Conservation (phyloP, 1,140 invertebrate genomes). For the Armadillidium nasatum region DNA sequence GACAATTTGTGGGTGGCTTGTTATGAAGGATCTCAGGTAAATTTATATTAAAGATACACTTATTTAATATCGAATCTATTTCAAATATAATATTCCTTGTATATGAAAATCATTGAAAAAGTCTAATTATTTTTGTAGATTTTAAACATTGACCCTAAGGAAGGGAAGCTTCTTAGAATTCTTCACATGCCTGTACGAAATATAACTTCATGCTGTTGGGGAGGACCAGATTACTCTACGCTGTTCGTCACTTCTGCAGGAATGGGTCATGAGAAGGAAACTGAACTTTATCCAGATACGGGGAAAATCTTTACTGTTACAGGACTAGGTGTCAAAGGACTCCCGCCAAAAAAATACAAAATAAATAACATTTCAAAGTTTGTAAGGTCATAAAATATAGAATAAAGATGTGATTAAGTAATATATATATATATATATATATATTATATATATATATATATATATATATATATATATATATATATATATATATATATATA, state of each 20-base stretch:
- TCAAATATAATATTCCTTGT: too few relatives aligned
- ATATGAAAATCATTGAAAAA: too few relatives aligned
- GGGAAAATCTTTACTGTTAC: conserved; percentile 41
- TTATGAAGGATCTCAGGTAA: too few relatives aligned
- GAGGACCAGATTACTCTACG: conserved; percentile 54
- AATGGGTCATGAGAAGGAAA: conserved; percentile 54
- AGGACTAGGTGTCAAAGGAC: conserved; percentile 25
- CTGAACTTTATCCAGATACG: conserved; percentile 26
- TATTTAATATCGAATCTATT: too few relatives aligned
- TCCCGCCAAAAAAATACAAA: conserved; percentile 9
- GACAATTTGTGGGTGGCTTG: too few relatives aligned
- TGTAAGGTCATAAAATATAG: too few relatives aligned
- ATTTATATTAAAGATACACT: too few relatives aligned
- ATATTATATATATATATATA: too few relatives aligned
- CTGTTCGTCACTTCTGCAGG: conserved; percentile 55
- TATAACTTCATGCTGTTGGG: conserved; percentile 59
- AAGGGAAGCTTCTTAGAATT: conserved; percentile 47
- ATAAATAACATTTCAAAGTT: not conserved
- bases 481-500: too few relatives aligned
- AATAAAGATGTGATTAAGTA: too few relatives aligned
- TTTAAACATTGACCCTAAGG: conserved; percentile 49
- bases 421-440: too few relatives aligned
- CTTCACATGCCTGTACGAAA: conserved; percentile 51
- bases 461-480: too few relatives aligned
- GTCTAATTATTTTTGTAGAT: conserved; percentile 37